These are phyloP conservation scores for Tetropium fuscum DNA, from an alignment of 2,888 invertebrate genomes.

Conservation along the genomic window DNA sequence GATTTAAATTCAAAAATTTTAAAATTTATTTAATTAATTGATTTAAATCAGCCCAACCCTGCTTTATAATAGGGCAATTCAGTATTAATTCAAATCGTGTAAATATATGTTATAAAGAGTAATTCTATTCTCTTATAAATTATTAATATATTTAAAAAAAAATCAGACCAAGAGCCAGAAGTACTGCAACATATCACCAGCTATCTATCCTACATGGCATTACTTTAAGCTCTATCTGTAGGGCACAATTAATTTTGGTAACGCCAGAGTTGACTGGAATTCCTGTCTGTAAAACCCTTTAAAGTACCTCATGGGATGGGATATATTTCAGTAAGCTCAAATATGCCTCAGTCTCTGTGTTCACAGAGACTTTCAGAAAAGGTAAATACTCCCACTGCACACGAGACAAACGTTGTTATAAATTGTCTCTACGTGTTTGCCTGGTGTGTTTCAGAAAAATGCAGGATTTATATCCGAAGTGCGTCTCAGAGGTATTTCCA, in stretches of 20 bases:
- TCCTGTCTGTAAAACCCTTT: constrained; percentile 41
- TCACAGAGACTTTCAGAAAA: constrained; percentile 46
- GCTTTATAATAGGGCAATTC: too few relatives aligned
- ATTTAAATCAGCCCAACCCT: too few relatives aligned
- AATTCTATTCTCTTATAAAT: too few relatives aligned
- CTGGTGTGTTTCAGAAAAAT: constrained; percentile 50
- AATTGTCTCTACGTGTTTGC: constrained; percentile 55
- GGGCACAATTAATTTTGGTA: constrained; percentile 42
- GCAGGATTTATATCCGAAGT: constrained; percentile 52
- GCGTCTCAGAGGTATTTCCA: constrained; percentile 49
- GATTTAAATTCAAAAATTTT: too few relatives aligned
- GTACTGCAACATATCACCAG: too few relatives aligned
- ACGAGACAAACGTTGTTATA: constrained; percentile 53
- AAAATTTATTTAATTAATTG: too few relatives aligned
- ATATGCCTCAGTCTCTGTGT: constrained; percentile 46
- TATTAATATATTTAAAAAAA: too few relatives aligned
- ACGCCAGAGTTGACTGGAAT: constrained; percentile 37
- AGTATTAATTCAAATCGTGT: too few relatives aligned
- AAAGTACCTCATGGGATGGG: constrained; percentile 42
- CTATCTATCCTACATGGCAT: constrained; percentile 7
- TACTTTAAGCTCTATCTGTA: constrained; percentile 23
- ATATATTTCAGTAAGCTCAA: constrained; percentile 48
- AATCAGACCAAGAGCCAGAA: too few relatives aligned
- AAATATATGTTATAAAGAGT: too few relatives aligned
- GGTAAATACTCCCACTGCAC: constrained; percentile 55